Conservation (phyloP, 2,888 invertebrate genomes). For the Apocheima hispidaria region DNA sequence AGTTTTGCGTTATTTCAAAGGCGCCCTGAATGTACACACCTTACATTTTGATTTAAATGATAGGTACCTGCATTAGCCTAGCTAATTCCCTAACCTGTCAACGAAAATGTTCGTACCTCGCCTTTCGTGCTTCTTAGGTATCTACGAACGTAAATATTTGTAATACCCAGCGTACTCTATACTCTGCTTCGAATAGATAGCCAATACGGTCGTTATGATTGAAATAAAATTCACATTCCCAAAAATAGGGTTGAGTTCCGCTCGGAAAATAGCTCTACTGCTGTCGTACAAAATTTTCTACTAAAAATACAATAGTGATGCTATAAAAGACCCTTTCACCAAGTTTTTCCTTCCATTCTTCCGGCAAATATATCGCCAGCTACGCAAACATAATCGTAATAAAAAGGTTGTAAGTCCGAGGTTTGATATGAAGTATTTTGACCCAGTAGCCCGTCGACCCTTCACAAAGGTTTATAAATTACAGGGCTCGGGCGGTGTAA, state of each 20-base stretch:
- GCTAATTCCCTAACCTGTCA: too few relatives aligned
- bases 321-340: conserved; percentile 30
- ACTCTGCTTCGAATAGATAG: too few relatives aligned
- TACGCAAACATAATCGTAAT: conserved; percentile 34
- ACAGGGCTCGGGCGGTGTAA: conserved; percentile 28
- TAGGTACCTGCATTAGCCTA: too few relatives aligned
- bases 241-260: conserved; percentile 2
- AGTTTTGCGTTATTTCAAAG: too few relatives aligned
- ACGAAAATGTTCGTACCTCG: too few relatives aligned
- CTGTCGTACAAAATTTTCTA: conserved; percentile 22
- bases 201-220: too few relatives aligned
- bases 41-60: too few relatives aligned
- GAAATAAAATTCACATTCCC: conserved; percentile 4
- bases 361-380: conserved; percentile 30
- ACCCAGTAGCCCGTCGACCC: conserved; percentile 37
- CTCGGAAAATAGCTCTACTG: conserved; percentile 12
- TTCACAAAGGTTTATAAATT: conserved; percentile 40
- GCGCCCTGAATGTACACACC: too few relatives aligned
- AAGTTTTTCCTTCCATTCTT: conserved; percentile 29
- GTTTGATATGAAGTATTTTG: conserved; percentile 40
- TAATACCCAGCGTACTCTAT: too few relatives aligned
- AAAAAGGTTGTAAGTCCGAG: conserved; percentile 37
- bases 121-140: too few relatives aligned
- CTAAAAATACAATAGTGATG: conserved; percentile 27
- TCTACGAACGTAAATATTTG: background rate